Conservation (phyloP, 2,113 vertebrate species). For the Centropristis striata region DNA sequence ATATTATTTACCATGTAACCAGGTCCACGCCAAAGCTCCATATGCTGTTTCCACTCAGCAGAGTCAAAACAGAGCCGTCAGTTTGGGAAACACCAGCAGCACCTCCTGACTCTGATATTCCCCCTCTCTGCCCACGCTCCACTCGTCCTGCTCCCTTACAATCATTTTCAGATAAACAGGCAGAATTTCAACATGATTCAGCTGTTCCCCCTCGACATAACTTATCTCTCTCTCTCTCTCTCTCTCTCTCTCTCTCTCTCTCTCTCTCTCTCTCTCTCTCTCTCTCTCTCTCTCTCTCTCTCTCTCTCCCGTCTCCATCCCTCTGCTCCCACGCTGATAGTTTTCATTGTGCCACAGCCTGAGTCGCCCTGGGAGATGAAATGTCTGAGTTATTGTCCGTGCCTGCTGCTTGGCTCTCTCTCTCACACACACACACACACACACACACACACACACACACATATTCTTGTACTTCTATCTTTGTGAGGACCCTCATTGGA, state of each 20-base stretch:
- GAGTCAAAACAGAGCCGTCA: conserved; percentile 69
- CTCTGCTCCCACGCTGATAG: conserved; percentile 71
- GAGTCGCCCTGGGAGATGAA: conserved; percentile 36
- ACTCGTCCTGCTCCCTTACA: conserved; percentile 47
- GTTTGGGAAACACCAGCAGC: conserved; percentile 62
- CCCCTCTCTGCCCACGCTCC: conserved; percentile 50
- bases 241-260: conserved; percentile 28
- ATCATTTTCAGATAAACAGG: conserved; percentile 69
- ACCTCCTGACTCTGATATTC: conserved; percentile 49
- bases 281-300: conserved; percentile 16
- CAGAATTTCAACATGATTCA: conserved; percentile 73
- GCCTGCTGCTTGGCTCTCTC: conserved; percentile 22
- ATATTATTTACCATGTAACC: conserved; percentile 57
- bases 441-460: not conserved
- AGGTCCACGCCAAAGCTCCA: conserved; percentile 48
- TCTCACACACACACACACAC: not conserved
- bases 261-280: conserved; percentile 38
- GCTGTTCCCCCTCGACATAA: conserved; percentile 60
- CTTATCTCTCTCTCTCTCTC: conserved; percentile 58
- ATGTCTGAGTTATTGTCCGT: conserved; percentile 43
- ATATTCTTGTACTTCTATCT: not conserved
- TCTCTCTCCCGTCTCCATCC: conserved; percentile 34
- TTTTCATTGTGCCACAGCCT: conserved; percentile 66
- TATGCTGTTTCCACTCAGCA: conserved; percentile 73
- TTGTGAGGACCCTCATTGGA: too few species aligned